Evolutionary conservation across 2,113 vertebrate species (phyloP).

Genomic region (Sula dactylatra): DNA sequence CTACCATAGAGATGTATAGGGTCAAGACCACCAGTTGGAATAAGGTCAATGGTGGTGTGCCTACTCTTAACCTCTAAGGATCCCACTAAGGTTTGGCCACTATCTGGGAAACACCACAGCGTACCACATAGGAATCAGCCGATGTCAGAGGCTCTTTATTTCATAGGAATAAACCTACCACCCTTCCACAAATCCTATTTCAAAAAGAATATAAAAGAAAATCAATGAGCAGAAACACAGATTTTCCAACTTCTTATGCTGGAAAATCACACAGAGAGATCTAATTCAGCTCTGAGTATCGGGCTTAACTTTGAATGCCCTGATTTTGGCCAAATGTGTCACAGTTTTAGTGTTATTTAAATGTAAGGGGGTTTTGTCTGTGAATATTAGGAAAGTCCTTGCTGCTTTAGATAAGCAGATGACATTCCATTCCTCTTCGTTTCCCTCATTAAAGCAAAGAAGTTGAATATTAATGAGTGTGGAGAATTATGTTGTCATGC

Average conservation of each 20-base stretch:
- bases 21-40: background rate
- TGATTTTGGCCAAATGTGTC: conserved; percentile 20
- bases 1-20: background rate
- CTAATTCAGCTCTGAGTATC: background rate
- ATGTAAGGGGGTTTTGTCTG: background rate
- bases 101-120: background rate
- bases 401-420: conserved; percentile 72
- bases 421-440: conserved; percentile 66
- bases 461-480: conserved; percentile 73
- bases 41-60: rapidly evolving
- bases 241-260: background rate
- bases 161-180: background rate
- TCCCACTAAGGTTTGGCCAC: background rate
- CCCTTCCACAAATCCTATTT: background rate
- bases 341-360: conserved; percentile 24
- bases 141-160: background rate
- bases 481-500: conserved; percentile 77
- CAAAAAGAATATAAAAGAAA: background rate
- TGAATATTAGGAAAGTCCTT: conserved; percentile 54
- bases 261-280: background rate
- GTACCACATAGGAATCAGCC: background rate
- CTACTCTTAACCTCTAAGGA: background rate
- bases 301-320: conserved; percentile 19
- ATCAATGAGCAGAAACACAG: background rate
- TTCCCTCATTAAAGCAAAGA: conserved; percentile 71